A percentile compares a stretch with the other conserved stretches of the same genome.
phyloP scores from a whole-genome alignment of 2,113 vertebrate species.

The Lamprologus sp. region DNA sequence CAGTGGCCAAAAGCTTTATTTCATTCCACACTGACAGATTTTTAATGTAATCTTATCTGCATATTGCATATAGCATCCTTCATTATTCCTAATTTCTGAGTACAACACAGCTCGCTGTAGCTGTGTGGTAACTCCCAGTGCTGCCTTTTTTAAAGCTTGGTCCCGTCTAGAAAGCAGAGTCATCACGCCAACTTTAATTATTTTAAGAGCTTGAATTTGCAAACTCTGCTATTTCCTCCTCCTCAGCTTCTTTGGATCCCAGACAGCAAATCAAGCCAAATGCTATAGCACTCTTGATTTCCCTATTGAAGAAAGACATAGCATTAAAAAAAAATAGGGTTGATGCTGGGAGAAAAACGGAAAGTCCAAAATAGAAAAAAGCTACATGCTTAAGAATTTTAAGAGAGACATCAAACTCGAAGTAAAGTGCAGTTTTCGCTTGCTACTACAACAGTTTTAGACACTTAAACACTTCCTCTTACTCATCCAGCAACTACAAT shows the following conservation, averaged over 20 bases:
- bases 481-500: neutral
- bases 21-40: neutral
- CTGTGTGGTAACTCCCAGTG: constrained; percentile 23
- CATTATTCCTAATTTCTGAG: constrained; percentile 1
- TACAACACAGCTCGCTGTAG: neutral
- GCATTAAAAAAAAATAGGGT: neutral
- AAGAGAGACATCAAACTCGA: neutral
- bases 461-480: neutral
- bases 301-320: constrained; percentile 42
- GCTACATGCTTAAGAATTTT: constrained; percentile 17
- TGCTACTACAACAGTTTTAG: neutral
- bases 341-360: constrained; percentile 10
- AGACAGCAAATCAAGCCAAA: constrained; percentile 64
- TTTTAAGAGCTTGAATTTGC: constrained; percentile 70
- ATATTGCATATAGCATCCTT: neutral
- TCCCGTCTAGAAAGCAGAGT: constrained; percentile 39
- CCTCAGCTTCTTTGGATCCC: constrained; percentile 37
- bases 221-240: constrained; percentile 55
- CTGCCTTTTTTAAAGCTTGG: constrained; percentile 29
- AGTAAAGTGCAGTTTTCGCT: neutral
- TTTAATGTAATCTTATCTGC: constrained; percentile 13
- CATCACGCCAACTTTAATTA: constrained; percentile 71
- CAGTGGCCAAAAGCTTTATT: constrained; percentile 8
- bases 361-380: neutral
- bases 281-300: constrained; percentile 51